These are phyloP conservation scores for Regulus satrapa DNA, from an alignment of 2,113 vertebrate genomes.

Conservation along the genomic window DNA sequence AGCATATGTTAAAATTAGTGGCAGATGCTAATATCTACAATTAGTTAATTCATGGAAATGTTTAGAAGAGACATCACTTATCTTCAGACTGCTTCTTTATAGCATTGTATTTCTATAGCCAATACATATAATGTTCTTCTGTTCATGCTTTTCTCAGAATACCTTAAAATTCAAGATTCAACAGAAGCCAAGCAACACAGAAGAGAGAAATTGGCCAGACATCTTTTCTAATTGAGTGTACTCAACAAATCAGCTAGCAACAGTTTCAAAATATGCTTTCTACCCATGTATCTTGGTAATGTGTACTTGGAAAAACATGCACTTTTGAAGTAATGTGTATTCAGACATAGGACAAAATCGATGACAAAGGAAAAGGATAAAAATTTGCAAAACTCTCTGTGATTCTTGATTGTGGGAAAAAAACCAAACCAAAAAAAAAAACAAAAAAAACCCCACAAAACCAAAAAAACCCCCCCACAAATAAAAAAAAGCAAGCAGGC, in stretches of 20 bases:
- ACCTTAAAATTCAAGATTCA: background rate
- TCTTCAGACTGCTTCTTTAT: background rate
- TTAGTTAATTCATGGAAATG: background rate
- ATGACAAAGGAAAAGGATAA: background rate
- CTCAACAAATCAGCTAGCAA: slow-evolving; percentile 26
- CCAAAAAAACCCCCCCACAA: too few species aligned
- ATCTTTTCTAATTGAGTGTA: background rate
- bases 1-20: background rate
- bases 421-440: background rate
- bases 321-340: background rate
- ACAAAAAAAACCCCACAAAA: too few species aligned
- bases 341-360: background rate
- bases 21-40: background rate
- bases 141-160: background rate
- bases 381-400: background rate
- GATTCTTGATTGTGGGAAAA: background rate
- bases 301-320: background rate
- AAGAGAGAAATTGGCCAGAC: slow-evolving; percentile 13
- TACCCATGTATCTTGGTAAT: slow-evolving; percentile 21
- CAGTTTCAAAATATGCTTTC: slow-evolving; percentile 16
- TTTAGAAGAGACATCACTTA: background rate
- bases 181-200: background rate
- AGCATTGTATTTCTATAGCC: background rate
- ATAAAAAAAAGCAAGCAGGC: background rate
- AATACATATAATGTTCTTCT: background rate